Conservation (phyloP, 2,888 invertebrate genomes). For the Melanophora roralis region DNA sequence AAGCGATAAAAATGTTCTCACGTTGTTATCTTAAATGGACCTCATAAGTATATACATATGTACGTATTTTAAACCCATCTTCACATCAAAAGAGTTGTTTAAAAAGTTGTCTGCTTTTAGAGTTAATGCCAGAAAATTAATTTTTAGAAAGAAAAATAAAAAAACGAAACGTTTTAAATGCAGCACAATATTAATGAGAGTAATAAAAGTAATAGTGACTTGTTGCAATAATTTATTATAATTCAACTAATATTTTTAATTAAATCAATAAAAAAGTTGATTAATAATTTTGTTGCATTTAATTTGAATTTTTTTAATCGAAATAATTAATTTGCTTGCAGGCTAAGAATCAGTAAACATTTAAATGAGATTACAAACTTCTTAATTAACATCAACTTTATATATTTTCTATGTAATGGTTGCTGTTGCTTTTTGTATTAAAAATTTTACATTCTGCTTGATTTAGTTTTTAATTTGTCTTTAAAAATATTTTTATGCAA, state of each 20-base stretch:
- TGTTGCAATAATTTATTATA: too few relatives aligned
- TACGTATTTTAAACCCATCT: neutral
- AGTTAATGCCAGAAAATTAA: slow-evolving; percentile 7
- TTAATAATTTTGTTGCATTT: too few relatives aligned
- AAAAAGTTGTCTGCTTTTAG: slow-evolving; percentile 23
- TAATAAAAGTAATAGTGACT: too few relatives aligned
- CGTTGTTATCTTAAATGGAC: slow-evolving; percentile 8
- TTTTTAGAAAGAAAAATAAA: neutral
- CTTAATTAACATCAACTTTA: slow-evolving; percentile 48
- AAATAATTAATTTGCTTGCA: too few relatives aligned
- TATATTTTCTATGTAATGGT: slow-evolving; percentile 1
- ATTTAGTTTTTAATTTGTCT: slow-evolving; percentile 11
- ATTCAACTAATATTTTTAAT: too few relatives aligned
- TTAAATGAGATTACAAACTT: too few relatives aligned
- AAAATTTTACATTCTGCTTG: slow-evolving; percentile 25
- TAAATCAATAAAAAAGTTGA: too few relatives aligned
- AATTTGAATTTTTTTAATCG: neutral
- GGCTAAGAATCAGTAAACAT: too few relatives aligned
- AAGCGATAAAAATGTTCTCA: slow-evolving; percentile 45
- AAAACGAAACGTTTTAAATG: neutral
- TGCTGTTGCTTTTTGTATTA: slow-evolving; percentile 8
- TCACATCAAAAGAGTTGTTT: slow-evolving; percentile 7
- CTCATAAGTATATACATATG: too few relatives aligned
- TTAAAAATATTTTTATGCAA: neutral
- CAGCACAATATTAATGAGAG: too few relatives aligned